Conservation (phyloP, 1,140 invertebrate species). For the Archegozetes longisetosus region DNA sequence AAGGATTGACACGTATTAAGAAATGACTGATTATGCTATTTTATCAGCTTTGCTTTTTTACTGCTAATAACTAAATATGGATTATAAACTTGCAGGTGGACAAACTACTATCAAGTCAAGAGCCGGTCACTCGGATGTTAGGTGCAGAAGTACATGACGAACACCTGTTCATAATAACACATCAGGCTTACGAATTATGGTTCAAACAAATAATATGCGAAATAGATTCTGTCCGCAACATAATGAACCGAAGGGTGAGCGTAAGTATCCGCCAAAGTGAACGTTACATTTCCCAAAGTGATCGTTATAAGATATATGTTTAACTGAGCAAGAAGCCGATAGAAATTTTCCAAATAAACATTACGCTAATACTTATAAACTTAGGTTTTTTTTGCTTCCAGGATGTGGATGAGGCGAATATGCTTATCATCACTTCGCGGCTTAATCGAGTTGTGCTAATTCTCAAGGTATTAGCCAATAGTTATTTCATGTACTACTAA, state of each 20-base stretch:
- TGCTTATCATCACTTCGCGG: slow-evolving; percentile 77
- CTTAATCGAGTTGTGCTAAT: slow-evolving; percentile 83
- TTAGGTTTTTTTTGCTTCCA: slow-evolving; percentile 21
- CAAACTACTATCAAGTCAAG: slow-evolving; percentile 68
- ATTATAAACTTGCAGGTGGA: slow-evolving; percentile 42
- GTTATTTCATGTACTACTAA: neutral
- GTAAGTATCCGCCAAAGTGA: too few species aligned
- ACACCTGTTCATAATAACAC: slow-evolving; percentile 90
- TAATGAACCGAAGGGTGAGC: slow-evolving; percentile 52
- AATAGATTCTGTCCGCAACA: slow-evolving; percentile 69
- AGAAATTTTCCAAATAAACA: neutral
- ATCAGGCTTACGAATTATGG: slow-evolving; percentile 99
- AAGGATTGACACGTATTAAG: too few species aligned
- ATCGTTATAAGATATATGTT: neutral
- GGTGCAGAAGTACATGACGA: slow-evolving; percentile 73
- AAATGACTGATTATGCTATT: too few species aligned
- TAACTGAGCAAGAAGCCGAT: neutral
- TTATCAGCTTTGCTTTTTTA: too few species aligned
- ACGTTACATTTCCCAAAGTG: neutral
- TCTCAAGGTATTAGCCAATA: slow-evolving; percentile 50
- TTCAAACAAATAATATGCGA: slow-evolving; percentile 99
- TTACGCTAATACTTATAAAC: neutral
- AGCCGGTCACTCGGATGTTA: slow-evolving; percentile 53
- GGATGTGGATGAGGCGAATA: slow-evolving; percentile 72
- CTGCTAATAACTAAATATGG: too few species aligned